Evolutionary conservation across 2,113 vertebrate species (phyloP).

Genomic region (Coryphaenoides rupestris): DNA sequence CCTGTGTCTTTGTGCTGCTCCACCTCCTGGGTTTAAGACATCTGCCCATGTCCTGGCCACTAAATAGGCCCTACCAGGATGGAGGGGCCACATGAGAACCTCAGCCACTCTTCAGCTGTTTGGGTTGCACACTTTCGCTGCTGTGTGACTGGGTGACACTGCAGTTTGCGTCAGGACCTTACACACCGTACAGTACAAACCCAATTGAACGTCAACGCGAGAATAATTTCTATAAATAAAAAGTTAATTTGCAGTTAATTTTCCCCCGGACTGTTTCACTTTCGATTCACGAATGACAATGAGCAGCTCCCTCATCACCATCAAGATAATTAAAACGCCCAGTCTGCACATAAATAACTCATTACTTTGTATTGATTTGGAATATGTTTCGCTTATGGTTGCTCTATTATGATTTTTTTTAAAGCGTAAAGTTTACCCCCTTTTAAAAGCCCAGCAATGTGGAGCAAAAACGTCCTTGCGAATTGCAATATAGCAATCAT

Average conservation of each 20-base stretch:
- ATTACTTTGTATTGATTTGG: too few species aligned
- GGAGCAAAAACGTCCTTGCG: slow-evolving; percentile 34
- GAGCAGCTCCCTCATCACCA: too few species aligned
- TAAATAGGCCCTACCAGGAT: slow-evolving; percentile 68
- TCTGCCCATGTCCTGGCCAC: slow-evolving; percentile 68
- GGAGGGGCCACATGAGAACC: slow-evolving; percentile 40
- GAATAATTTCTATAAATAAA: slow-evolving; percentile 12
- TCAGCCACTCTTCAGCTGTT: slow-evolving; percentile 39
- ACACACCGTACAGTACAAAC: slow-evolving; percentile 17
- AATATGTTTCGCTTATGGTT: too few species aligned
- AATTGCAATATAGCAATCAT: slow-evolving; percentile 8
- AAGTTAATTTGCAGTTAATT: slow-evolving; percentile 3
- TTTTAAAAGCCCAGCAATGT: slow-evolving; percentile 2
- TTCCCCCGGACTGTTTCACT: too few species aligned
- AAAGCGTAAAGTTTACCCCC: too few species aligned
- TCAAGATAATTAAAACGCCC: too few species aligned
- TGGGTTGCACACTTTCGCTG: slow-evolving; percentile 20
- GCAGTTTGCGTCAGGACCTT: slow-evolving; percentile 47
- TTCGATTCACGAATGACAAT: too few species aligned
- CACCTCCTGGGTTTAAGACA: slow-evolving; percentile 67
- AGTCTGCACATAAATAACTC: too few species aligned
- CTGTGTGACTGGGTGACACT: slow-evolving; percentile 28
- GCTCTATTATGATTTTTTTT: too few species aligned
- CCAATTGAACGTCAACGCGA: slow-evolving; percentile 18
- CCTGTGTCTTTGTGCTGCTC: slow-evolving; percentile 55